Conservation (phyloP, 2,113 vertebrate genomes). For the Tylochromis polylepis region DNA sequence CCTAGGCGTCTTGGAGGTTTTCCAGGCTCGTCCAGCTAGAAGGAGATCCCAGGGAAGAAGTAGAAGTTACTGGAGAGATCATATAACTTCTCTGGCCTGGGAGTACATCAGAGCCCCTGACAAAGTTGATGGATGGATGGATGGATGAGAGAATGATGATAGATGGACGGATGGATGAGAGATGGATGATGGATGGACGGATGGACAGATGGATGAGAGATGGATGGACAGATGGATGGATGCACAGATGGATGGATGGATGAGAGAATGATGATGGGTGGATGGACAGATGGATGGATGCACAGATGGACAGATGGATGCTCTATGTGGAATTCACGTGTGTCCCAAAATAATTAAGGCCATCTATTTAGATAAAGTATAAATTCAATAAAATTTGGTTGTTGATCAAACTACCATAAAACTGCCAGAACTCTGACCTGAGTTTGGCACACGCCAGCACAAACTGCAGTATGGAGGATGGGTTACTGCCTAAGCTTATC, state of each 20-base stretch:
- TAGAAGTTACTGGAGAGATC: not conserved
- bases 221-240: too few relatives aligned
- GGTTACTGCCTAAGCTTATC: not conserved
- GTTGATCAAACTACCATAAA: not conserved
- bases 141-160: too few relatives aligned
- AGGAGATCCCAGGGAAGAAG: not conserved
- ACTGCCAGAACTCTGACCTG: not conserved
- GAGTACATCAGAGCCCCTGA: not conserved
- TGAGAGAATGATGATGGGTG: too few relatives aligned
- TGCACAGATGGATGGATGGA: not conserved
- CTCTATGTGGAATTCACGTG: not conserved
- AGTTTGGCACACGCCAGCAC: not conserved
- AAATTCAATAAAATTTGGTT: not conserved
- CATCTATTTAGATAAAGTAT: not conserved
- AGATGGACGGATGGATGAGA: not conserved
- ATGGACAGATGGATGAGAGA: not conserved
- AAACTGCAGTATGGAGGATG: not conserved
- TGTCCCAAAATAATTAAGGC: fast-evolving
- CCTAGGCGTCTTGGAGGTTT: not conserved
- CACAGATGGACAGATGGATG: not conserved
- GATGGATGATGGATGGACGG: too few relatives aligned
- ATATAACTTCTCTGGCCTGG: not conserved
- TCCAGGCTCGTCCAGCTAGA: too few relatives aligned
- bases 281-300: not conserved
- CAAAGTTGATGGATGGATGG: not conserved